Evolutionary conservation across 2,113 vertebrate genomes (phyloP).

Genomic region (Columbina picui): DNA sequence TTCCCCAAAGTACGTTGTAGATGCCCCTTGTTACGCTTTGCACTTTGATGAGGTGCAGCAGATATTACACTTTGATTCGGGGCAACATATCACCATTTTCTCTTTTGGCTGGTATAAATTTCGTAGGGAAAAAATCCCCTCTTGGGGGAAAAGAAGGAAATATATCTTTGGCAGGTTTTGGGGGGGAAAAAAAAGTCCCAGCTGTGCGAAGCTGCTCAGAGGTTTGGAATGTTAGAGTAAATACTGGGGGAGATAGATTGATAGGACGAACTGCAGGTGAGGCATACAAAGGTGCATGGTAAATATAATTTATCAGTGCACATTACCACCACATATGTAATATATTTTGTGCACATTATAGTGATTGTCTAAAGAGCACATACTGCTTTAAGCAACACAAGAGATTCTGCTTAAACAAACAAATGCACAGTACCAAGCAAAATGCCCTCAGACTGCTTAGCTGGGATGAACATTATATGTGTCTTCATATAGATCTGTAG

Average conservation of each 20-base stretch:
- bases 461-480: not conserved
- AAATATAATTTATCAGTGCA: not conserved
- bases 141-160: not conserved
- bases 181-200: not conserved
- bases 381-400: not conserved
- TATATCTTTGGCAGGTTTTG: not conserved
- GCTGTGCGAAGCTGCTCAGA: not conserved
- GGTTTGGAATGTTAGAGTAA: constrained; percentile 29
- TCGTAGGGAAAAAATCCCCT: not conserved
- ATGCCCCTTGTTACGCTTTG: not conserved
- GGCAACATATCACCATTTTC: not conserved
- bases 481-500: not conserved
- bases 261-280: not conserved
- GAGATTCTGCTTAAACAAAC: not conserved
- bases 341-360: not conserved
- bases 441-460: not conserved
- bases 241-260: not conserved
- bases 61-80: not conserved
- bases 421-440: not conserved
- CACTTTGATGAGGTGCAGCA: not conserved
- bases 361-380: not conserved
- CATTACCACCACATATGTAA: not conserved
- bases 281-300: not conserved
- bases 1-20: not conserved
- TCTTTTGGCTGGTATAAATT: not conserved